Evolutionary conservation across 2,797 vertebrate genomes (phyloP).

Genomic region (Notolabrus celidotus): DNA sequence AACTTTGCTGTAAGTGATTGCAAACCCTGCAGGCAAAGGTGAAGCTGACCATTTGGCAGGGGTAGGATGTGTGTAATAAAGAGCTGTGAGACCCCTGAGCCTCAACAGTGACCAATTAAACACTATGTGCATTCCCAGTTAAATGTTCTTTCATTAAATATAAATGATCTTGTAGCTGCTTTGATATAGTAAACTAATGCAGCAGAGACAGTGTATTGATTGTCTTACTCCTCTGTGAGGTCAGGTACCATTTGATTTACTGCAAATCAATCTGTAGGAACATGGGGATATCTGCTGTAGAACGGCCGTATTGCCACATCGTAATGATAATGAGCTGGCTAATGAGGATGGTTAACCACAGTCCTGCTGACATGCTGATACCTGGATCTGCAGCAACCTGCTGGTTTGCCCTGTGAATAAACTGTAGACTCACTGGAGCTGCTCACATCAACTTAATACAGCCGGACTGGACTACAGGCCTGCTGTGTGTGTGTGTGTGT

Average conservation of each 20-base stretch:
- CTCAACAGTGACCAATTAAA: conserved; percentile 11
- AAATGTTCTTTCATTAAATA: conserved; percentile 17
- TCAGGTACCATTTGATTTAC: conserved; percentile 32
- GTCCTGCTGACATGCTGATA: conserved; percentile 26
- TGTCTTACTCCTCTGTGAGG: conserved; percentile 17
- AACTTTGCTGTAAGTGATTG: conserved; percentile 58
- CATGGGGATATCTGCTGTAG: neutral
- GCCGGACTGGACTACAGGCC: conserved; percentile 24
- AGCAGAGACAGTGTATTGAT: conserved; percentile 45
- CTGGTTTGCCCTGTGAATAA: conserved; percentile 34
- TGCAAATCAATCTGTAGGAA: conserved; percentile 36
- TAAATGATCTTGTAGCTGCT: conserved; percentile 25
- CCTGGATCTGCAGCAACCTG: conserved; percentile 31
- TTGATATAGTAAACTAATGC: conserved; percentile 43
- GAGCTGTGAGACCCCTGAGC: conserved; percentile 12
- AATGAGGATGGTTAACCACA: conserved; percentile 48
- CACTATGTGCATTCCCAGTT: neutral
- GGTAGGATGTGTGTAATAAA: conserved; percentile 13
- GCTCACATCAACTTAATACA: conserved; percentile 28
- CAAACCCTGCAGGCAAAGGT: conserved; percentile 42
- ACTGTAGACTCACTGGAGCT: conserved; percentile 12
- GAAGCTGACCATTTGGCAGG: conserved; percentile 2
- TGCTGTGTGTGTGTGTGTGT: conserved; percentile 5
- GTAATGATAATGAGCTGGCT: conserved; percentile 41
- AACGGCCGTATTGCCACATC: conserved; percentile 1